These are phyloP conservation scores for Allophyes oxyacanthae DNA, from an alignment of 2,888 invertebrate genomes.

Conservation along the genomic window DNA sequence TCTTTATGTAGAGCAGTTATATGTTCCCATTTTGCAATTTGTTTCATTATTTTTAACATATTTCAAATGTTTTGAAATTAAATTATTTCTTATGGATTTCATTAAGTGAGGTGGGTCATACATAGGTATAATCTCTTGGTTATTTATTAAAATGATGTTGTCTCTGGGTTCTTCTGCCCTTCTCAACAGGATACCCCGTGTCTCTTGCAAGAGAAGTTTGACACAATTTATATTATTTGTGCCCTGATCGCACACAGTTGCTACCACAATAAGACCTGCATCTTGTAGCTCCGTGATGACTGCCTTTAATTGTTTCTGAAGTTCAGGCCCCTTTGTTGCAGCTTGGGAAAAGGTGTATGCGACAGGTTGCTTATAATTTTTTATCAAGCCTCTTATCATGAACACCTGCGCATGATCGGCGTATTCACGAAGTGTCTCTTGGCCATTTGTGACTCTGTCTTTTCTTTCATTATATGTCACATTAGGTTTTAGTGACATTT, in stretches of 20 bases:
- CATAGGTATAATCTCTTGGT: constrained; percentile 44
- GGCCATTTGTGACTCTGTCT: constrained; percentile 18
- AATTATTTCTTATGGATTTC: constrained; percentile 54
- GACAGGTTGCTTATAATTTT: constrained; percentile 56
- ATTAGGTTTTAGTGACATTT: constrained; percentile 19
- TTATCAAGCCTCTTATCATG: constrained; percentile 39
- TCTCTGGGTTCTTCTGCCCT: constrained; percentile 23
- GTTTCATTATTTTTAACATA: constrained; percentile 12
- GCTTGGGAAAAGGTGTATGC: constrained; percentile 48
- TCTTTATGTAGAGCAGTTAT: constrained; percentile 29
- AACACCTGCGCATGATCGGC: constrained; percentile 32
- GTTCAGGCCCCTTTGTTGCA: constrained; percentile 52
- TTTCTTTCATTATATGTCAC: constrained; percentile 18
- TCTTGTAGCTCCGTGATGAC: constrained; percentile 39
- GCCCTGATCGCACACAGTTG: constrained; percentile 57
- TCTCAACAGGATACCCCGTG: constrained; percentile 29
- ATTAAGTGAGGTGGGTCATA: constrained; percentile 54
- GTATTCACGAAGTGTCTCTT: constrained; percentile 11
- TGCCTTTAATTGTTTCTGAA: constrained; percentile 47
- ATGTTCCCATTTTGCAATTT: constrained; percentile 54
- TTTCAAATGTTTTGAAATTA: constrained; percentile 50
- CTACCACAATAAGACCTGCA: constrained; percentile 49
- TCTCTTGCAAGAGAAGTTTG: constrained; percentile 48
- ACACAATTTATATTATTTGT: constrained; percentile 47
- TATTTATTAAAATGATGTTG: constrained; percentile 43